Conservation (phyloP, 2,888 invertebrate species). For the Leptinotarsa haldemani region DNA sequence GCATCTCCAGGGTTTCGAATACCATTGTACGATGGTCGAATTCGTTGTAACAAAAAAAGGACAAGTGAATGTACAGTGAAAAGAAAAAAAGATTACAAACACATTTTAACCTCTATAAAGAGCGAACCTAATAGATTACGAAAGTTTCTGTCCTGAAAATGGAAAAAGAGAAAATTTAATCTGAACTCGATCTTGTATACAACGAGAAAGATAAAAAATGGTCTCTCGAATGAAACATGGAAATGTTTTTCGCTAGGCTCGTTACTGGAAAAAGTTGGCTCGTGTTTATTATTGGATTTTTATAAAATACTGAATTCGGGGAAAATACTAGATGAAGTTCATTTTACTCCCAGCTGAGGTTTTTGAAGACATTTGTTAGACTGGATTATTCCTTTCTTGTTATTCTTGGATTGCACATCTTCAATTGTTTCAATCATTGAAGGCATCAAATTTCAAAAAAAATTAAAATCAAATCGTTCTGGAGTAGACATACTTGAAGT, state of each 20-base stretch:
- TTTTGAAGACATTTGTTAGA: too few species aligned
- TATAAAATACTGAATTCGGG: not conserved
- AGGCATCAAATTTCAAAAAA: too few species aligned
- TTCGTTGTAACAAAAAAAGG: constrained; percentile 24
- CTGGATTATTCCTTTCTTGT: too few species aligned
- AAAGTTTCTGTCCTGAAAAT: constrained; percentile 30
- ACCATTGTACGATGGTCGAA: constrained; percentile 28
- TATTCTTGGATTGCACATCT: too few species aligned
- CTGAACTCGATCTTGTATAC: constrained; percentile 23
- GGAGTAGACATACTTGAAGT: too few species aligned
- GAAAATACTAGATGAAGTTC: too few species aligned
- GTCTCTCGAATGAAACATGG: constrained; percentile 5
- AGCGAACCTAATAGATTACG: constrained; percentile 35
- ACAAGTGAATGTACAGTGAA: constrained; percentile 23
- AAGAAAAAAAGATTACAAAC: constrained; percentile 34
- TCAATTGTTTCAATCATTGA: too few species aligned
- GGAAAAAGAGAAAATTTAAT: constrained; percentile 31
- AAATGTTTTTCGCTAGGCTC: not conserved
- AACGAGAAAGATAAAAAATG: constrained; percentile 16
- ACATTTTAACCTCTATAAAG: constrained; percentile 33
- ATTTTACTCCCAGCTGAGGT: too few species aligned
- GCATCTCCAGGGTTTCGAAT: constrained; percentile 35
- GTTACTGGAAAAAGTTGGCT: not conserved
- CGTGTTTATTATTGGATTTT: not conserved
- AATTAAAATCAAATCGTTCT: too few species aligned